Percentiles rank a stretch among this genome's conserved stretches.
Conservation (phyloP, 2,888 invertebrate species). For the Orthosia cruda region DNA sequence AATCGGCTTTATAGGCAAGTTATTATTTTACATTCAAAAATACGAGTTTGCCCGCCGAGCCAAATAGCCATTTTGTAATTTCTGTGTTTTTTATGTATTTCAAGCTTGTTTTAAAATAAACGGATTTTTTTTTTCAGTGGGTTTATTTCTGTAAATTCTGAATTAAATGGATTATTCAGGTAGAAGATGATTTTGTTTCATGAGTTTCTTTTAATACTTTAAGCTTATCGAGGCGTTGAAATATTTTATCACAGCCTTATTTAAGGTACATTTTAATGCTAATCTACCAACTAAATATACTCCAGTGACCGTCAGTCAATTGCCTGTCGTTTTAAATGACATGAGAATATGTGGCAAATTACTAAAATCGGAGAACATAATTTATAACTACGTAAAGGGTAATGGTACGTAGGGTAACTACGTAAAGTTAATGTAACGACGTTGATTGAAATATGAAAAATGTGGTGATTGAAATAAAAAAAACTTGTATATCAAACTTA, state of each 20-base stretch:
- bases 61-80: constrained; percentile 22
- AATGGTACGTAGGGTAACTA: too few species aligned
- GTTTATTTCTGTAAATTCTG: too few species aligned
- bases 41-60: constrained; percentile 1
- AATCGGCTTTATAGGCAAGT: constrained; percentile 66
- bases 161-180: constrained; percentile 4
- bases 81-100: background rate
- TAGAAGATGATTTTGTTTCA: background rate
- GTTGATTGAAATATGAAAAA: too few species aligned
- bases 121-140: background rate
- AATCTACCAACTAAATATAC: background rate
- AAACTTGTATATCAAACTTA: too few species aligned
- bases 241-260: background rate
- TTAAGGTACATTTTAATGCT: too few species aligned
- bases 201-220: background rate
- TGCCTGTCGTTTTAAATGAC: constrained; percentile 2
- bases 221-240: too few species aligned
- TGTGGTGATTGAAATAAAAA: too few species aligned
- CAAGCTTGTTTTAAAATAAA: background rate
- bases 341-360: constrained; percentile 1
- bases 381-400: too few species aligned
- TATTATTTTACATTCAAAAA: constrained; percentile 45
- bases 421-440: too few species aligned
- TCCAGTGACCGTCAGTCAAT: background rate
- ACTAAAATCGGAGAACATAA: background rate